phyloP scores from a whole-genome alignment of 2,888 invertebrate species.

The Euclidia mi region DNA sequence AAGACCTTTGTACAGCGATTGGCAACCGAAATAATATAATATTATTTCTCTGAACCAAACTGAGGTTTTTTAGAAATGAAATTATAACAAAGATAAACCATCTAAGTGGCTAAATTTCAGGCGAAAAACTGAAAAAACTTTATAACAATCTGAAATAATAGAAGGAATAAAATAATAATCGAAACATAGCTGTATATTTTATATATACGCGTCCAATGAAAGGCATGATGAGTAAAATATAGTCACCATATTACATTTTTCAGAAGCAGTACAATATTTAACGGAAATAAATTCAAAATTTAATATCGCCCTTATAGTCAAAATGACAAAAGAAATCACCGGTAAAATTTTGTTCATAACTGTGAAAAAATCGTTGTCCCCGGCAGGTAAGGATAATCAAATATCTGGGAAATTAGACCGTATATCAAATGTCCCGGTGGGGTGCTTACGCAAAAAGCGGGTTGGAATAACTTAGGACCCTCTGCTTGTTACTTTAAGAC shows the following conservation, averaged over 20 bases:
- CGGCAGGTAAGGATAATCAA: constrained; percentile 55
- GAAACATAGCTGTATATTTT: no score
- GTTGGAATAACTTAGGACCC: constrained; percentile 49
- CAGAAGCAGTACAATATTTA: constrained; percentile 11
- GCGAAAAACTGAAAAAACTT: no score
- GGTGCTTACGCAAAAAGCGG: constrained; percentile 47
- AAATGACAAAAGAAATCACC: constrained; percentile 34
- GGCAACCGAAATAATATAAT: no score
- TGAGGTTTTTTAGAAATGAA: no score
- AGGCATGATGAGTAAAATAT: no score
- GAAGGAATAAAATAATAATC: no score
- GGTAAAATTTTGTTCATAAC: constrained; percentile 41
- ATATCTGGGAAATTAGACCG: constrained; percentile 45
- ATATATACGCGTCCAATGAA: no score
- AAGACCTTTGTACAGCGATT: no score
- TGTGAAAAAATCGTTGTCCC: constrained; percentile 43
- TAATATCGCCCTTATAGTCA: constrained; percentile 14
- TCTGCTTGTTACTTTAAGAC: constrained; percentile 45
- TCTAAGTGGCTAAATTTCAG: no score
- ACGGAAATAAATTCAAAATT: constrained; percentile 33
- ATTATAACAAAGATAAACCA: no score
- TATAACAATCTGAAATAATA: no score
- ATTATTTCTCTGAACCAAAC: no score
- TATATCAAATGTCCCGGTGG: constrained; percentile 54
- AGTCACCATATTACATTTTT: background rate